phyloP scores from a whole-genome alignment of 2,113 vertebrate species.

The Eptesicus fuscus region DNA sequence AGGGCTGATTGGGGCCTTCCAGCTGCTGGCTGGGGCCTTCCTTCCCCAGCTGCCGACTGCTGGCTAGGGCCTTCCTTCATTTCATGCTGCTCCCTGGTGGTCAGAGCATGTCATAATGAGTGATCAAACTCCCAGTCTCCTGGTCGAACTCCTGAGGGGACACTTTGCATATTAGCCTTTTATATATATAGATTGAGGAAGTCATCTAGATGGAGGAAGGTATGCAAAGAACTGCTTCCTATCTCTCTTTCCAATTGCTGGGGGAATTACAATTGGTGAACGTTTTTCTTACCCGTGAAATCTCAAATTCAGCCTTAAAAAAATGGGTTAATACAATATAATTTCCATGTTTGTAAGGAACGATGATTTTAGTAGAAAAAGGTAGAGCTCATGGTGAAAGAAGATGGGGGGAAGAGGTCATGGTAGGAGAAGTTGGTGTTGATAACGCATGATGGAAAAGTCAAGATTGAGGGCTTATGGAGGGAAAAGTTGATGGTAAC shows the following conservation, averaged over 20 bases:
- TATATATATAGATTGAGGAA: neutral
- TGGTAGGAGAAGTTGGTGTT: neutral
- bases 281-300: neutral
- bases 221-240: neutral
- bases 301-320: neutral
- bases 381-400: neutral
- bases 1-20: too few relatives aligned
- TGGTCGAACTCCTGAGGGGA: too few relatives aligned
- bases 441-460: neutral
- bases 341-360: neutral
- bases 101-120: too few relatives aligned
- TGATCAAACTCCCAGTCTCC: too few relatives aligned
- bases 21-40: too few relatives aligned
- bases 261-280: neutral
- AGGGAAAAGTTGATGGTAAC: neutral
- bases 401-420: neutral
- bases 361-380: neutral
- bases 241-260: neutral
- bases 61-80: too few relatives aligned
- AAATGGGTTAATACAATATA: neutral
- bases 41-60: too few relatives aligned
- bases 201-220: neutral
- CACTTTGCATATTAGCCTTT: too few relatives aligned
- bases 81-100: too few relatives aligned
- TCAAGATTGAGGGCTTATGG: neutral